phyloP scores from a whole-genome alignment of 2,888 invertebrate species.

The Phaedon cochleariae region DNA sequence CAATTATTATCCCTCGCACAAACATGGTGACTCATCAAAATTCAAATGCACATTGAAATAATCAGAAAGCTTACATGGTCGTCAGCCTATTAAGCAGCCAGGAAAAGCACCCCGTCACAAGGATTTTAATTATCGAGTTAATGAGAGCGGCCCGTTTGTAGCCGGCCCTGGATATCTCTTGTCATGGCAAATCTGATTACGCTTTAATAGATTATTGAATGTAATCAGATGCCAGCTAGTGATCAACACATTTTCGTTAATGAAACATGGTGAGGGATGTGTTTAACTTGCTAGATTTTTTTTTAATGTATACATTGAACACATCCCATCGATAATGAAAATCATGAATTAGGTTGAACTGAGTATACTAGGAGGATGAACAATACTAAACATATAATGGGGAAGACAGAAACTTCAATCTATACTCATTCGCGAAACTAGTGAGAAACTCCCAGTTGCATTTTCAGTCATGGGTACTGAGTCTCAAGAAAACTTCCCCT shows the following conservation, averaged over 20 bases:
- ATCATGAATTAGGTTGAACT: too few relatives aligned
- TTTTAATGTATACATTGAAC: too few relatives aligned
- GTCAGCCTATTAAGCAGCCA: slow-evolving; percentile 30
- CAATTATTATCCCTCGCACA: background rate
- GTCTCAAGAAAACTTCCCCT: too few relatives aligned
- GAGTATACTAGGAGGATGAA: too few relatives aligned
- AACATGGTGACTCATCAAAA: slow-evolving; percentile 26
- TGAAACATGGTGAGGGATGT: too few relatives aligned
- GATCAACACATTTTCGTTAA: slow-evolving; percentile 42
- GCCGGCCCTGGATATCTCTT: slow-evolving; percentile 41
- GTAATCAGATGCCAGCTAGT: slow-evolving; percentile 44
- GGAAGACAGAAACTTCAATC: too few relatives aligned
- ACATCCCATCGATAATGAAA: background rate
- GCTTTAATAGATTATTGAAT: slow-evolving; percentile 51
- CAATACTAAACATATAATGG: too few relatives aligned
- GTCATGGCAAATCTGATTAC: slow-evolving; percentile 51
- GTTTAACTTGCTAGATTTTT: too few relatives aligned
- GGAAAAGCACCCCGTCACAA: slow-evolving; percentile 19
- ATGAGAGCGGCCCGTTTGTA: slow-evolving; percentile 46
- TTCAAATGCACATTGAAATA: slow-evolving; percentile 22
- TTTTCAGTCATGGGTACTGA: too few relatives aligned
- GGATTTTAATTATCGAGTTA: slow-evolving; percentile 47
- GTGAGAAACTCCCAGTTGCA: too few relatives aligned
- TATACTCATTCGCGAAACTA: too few relatives aligned
- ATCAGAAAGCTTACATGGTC: slow-evolving; percentile 31